Base-by-base conservation (phyloP, 2,888 invertebrate genomes). In the Dysmachus trigonus region DNA sequence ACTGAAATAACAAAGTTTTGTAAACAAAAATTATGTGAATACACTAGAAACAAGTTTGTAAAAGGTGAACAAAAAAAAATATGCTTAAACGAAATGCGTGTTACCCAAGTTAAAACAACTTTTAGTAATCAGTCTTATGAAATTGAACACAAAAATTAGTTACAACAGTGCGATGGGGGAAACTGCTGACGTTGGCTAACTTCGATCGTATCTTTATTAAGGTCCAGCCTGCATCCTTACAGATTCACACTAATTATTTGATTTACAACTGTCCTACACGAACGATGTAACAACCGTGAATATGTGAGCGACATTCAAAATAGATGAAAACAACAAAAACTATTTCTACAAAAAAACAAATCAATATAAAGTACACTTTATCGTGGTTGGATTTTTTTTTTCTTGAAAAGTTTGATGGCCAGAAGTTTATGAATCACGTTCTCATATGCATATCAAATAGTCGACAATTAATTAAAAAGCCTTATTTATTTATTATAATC, bases 121-220 rank as follows among this genome's bases (percentile, higher is more conserved):
- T 79, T 47, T 47, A 47, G 51, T 79, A 79, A 79, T 79, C 79
- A 79, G 79, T 79, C 79, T 79, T 79, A 51, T 79, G 47, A 38
- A 76, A 76, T 77, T 79, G 51, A 79, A 79, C 79, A 51, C 79
- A 79, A 51, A 79, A 73, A 73, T 73, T 73, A 73, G 27, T 31
- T 73, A 35, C n/a, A 73, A 73, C 31, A 35, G 35, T 31, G 73
- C 35, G 27, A 35, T 33, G 73, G 7, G 7, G 73, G 35, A 33
- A 41, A 73, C 35, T 73, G 73, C 35, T 73, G 47, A n/a, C n/a
- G 6, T 47, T 47, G 47, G 47, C n/a, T n/a, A 33, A 73, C 73
- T 73, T 73, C 22, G 27, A 62, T 62, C 27, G 18, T 62, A 22
- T 62, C 2, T 22, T 10, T 18, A 10, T 10, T 0, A 27, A 62